Evolutionary conservation across 2,797 vertebrate genomes (phyloP).

Genomic region (Hozukius guyotensis): DNA sequence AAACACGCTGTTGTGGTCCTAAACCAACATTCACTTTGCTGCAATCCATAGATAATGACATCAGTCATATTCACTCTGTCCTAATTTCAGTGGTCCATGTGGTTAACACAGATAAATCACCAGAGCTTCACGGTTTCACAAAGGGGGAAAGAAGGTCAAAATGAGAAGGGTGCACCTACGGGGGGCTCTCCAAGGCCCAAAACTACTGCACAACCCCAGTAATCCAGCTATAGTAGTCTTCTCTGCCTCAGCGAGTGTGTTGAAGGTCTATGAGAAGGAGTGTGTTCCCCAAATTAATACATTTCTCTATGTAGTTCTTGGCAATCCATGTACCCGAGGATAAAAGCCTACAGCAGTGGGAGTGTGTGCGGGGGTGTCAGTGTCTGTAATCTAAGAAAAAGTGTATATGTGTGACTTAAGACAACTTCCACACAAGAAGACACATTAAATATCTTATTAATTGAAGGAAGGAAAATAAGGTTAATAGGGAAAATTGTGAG

Average conservation of each 20-base stretch:
- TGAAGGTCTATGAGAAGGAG: slow-evolving; percentile 38
- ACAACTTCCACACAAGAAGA: background rate
- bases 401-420: slow-evolving; percentile 5
- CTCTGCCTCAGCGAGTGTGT: slow-evolving; percentile 46
- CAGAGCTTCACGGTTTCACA: slow-evolving; percentile 36
- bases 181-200: slow-evolving; percentile 31
- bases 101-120: slow-evolving; percentile 69
- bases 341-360: slow-evolving; percentile 59
- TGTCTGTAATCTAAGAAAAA: slow-evolving; percentile 22
- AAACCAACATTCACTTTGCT: slow-evolving; percentile 41
- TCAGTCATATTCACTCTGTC: slow-evolving; percentile 54
- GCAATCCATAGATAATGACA: slow-evolving; percentile 64
- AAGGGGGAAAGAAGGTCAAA: slow-evolving; percentile 47
- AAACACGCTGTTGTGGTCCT: slow-evolving; percentile 28
- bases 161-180: slow-evolving; percentile 19
- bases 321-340: slow-evolving; percentile 61
- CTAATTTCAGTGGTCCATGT: slow-evolving; percentile 60
- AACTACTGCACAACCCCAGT: slow-evolving; percentile 22
- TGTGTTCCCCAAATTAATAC: slow-evolving; percentile 61
- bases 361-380: slow-evolving; percentile 19
- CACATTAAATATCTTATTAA: background rate
- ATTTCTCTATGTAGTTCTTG: slow-evolving; percentile 55
- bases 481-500: slow-evolving; percentile 9
- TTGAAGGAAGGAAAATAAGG: slow-evolving; percentile 2
- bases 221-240: slow-evolving; percentile 42